A percentile compares a stretch with the other conserved stretches of the same genome.
These are phyloP conservation scores for Phycodurus eques DNA, from an alignment of 2,113 vertebrate species.

Conservation along the genomic window DNA sequence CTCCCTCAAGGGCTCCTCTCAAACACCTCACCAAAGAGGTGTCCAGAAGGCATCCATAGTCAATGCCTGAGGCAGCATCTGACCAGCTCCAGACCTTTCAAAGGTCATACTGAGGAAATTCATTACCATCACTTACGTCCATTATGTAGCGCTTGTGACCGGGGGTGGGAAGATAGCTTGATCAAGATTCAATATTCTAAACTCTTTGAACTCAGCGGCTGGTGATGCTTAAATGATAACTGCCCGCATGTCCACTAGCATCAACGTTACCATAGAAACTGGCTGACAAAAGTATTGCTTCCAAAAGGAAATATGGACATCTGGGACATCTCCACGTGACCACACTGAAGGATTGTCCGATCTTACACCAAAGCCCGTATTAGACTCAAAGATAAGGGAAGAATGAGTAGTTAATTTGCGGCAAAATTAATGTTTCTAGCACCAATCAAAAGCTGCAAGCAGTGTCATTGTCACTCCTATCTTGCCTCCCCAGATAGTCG, in stretches of 20 bases:
- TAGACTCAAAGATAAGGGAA: slow-evolving; percentile 71
- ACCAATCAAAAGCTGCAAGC: slow-evolving; percentile 45
- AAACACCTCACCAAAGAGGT: neutral
- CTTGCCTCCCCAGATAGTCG: slow-evolving; percentile 69
- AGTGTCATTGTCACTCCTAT: slow-evolving; percentile 68
- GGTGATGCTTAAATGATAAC: neutral
- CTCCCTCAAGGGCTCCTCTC: neutral
- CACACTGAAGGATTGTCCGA: slow-evolving; percentile 16
- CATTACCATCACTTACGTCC: neutral
- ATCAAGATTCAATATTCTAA: neutral
- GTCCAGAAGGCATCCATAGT: neutral
- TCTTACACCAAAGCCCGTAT: slow-evolving; percentile 37
- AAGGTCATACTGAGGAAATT: neutral
- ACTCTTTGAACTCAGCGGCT: neutral
- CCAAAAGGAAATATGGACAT: slow-evolving; percentile 40
- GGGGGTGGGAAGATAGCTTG: neutral
- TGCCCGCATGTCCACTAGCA: neutral
- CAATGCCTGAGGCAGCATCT: neutral
- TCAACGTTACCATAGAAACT: neutral
- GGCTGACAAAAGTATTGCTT: slow-evolving; percentile 18
- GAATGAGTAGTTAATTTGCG: slow-evolving; percentile 73
- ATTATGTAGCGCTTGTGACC: neutral
- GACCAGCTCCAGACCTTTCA: neutral
- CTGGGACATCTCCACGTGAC: slow-evolving; percentile 34
- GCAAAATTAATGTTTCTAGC: slow-evolving; percentile 71